Evolutionary conservation across 2,113 vertebrate genomes (phyloP).

Genomic region (Perccottus glenii): DNA sequence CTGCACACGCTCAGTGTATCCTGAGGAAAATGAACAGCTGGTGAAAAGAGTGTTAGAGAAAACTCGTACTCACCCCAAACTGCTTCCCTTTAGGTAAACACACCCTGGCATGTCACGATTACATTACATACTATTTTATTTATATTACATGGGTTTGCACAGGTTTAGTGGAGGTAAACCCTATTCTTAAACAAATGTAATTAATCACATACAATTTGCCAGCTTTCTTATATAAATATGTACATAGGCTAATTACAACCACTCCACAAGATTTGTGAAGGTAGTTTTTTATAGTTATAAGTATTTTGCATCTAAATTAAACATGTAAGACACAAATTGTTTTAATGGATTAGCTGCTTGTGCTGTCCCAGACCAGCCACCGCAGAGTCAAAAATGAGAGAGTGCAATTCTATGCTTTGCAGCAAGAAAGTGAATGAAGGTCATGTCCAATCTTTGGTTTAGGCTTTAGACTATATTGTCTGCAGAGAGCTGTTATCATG

Average conservation of each 20-base stretch:
- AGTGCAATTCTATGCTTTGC: neutral
- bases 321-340: neutral
- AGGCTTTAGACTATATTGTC: slow-evolving; percentile 8
- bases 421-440: slow-evolving; percentile 8
- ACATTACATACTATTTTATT: too few relatives aligned
- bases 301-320: too few relatives aligned
- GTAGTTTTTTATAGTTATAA: too few relatives aligned
- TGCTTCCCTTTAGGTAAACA: slow-evolving; percentile 84
- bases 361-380: slow-evolving; percentile 42
- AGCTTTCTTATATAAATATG: too few relatives aligned
- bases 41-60: slow-evolving; percentile 84
- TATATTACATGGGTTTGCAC: too few relatives aligned
- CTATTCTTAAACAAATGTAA: too few relatives aligned
- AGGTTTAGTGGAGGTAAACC: too few relatives aligned
- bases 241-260: too few relatives aligned
- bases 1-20: slow-evolving; percentile 89
- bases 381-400: slow-evolving; percentile 18
- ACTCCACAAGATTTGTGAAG: too few relatives aligned
- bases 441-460: slow-evolving; percentile 8
- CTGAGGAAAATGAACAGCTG: slow-evolving; percentile 90
- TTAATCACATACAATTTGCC: too few relatives aligned
- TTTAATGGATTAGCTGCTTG: slow-evolving; percentile 27
- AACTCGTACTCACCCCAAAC: slow-evolving; percentile 70
- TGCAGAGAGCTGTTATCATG: slow-evolving; percentile 11
- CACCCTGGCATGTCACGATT: slow-evolving; percentile 3